Evolutionary conservation across 2,888 invertebrate species (phyloP).

Genomic region (Liodrosophila aerea): DNA sequence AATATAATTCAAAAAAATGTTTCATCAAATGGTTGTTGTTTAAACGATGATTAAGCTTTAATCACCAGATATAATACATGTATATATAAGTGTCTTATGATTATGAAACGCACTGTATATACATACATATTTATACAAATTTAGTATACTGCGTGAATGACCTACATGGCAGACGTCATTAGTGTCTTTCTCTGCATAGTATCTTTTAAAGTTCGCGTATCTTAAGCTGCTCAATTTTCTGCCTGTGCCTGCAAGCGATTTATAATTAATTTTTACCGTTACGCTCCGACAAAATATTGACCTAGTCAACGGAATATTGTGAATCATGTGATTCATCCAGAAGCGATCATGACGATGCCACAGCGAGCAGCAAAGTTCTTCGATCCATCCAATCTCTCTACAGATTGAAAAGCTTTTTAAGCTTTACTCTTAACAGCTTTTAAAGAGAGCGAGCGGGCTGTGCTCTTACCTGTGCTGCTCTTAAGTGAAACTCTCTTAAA

Average conservation of each 20-base stretch:
- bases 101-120: no score
- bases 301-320: constrained; percentile 63
- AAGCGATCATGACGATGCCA: constrained; percentile 11
- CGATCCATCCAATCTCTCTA: constrained; percentile 42
- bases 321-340: constrained; percentile 43
- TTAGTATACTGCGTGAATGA: constrained; percentile 6
- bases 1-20: no score
- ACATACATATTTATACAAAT: not conserved
- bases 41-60: no score
- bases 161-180: constrained; percentile 22
- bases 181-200: not conserved
- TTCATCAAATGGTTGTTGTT: no score
- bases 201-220: not conserved
- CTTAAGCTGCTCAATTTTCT: constrained; percentile 40
- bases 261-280: constrained; percentile 68
- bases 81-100: no score
- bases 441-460: constrained; percentile 27
- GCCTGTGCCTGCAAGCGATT: constrained; percentile 33
- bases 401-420: constrained; percentile 28
- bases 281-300: constrained; percentile 58
- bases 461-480: constrained; percentile 15
- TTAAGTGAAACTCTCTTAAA: not conserved
- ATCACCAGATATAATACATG: no score
- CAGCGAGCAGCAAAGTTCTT: constrained; percentile 27
- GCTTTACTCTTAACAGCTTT: constrained; percentile 22